phyloP scores from a whole-genome alignment of 2,888 invertebrate genomes.

The Andrena fulva region DNA sequence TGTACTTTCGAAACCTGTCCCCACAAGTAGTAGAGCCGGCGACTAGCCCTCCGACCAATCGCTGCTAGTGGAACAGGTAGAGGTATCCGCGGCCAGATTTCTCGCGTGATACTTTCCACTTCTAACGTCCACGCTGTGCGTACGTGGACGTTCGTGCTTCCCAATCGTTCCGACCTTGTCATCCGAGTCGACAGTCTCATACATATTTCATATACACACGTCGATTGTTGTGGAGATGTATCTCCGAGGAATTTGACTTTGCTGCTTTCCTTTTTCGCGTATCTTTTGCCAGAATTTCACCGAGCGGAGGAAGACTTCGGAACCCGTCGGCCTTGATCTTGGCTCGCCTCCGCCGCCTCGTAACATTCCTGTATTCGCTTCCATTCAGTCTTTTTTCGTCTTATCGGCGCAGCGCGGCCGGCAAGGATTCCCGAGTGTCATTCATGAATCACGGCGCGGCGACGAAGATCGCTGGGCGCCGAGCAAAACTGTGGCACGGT shows the following conservation, averaged over 20 bases:
- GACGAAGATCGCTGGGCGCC: constrained; percentile 6
- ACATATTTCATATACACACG: no score
- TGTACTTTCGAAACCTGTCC: constrained; percentile 42
- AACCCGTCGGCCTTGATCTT: constrained; percentile 47
- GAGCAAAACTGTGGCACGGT: constrained; percentile 18
- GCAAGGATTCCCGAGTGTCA: constrained; percentile 28
- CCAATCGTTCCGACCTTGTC: neutral
- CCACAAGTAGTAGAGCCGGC: constrained; percentile 37
- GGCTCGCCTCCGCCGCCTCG: constrained; percentile 18
- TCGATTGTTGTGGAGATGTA: neutral
- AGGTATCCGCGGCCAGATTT: constrained; percentile 14
- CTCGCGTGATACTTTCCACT: constrained; percentile 32
- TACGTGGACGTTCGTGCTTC: neutral
- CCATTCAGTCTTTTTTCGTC: constrained; percentile 34
- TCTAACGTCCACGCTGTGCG: constrained; percentile 5
- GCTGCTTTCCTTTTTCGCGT: neutral
- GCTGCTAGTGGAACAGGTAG: constrained; percentile 19
- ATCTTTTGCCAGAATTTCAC: neutral
- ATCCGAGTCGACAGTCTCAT: neutral
- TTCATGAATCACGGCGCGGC: constrained; percentile 46
- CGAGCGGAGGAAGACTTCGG: neutral
- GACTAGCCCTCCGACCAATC: neutral
- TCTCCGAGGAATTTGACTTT: neutral
- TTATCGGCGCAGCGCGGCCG: constrained; percentile 31
- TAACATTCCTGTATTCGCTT: neutral